These are phyloP conservation scores for Microcebus tavaratra DNA, from an alignment of 2,113 vertebrate species.

Conservation along the genomic window DNA sequence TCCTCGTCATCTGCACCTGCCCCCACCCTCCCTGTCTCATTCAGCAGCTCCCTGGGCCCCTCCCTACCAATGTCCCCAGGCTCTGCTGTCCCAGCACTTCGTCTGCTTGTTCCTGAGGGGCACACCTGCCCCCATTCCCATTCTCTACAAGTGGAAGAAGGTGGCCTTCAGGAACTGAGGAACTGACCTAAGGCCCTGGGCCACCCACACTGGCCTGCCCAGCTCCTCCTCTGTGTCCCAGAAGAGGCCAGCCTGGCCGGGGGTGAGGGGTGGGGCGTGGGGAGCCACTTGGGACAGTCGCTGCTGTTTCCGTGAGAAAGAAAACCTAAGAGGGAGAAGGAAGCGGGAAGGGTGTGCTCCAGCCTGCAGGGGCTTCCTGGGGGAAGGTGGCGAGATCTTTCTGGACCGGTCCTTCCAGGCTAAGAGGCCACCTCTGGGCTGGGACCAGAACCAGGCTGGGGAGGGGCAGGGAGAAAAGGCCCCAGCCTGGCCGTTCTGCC, in stretches of 20 bases:
- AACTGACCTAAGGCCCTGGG: background rate
- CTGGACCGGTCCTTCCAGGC: background rate
- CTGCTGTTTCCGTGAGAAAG: background rate
- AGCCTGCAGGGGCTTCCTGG: background rate
- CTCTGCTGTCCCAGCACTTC: background rate
- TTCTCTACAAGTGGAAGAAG: background rate
- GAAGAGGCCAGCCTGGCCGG: too few relatives aligned
- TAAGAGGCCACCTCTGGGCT: background rate
- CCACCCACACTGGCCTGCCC: too few relatives aligned
- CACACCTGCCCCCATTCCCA: too few relatives aligned
- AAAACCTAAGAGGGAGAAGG: background rate
- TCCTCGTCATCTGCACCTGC: rapidly evolving
- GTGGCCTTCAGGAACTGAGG: background rate
- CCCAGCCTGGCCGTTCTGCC: background rate
- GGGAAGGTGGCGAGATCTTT: too few relatives aligned
- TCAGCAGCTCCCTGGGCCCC: background rate
- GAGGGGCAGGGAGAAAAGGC: background rate
- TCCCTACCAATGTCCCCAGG: rapidly evolving
- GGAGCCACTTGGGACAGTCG: background rate
- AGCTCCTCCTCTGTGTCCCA: too few relatives aligned
- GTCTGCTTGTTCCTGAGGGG: background rate
- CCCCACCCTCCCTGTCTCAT: background rate
- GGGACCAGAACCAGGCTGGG: background rate
- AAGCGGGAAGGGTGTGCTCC: background rate
- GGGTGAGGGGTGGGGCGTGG: too few relatives aligned